Conservation (phyloP, 2,113 vertebrate species). For the Salminus brasiliensis region DNA sequence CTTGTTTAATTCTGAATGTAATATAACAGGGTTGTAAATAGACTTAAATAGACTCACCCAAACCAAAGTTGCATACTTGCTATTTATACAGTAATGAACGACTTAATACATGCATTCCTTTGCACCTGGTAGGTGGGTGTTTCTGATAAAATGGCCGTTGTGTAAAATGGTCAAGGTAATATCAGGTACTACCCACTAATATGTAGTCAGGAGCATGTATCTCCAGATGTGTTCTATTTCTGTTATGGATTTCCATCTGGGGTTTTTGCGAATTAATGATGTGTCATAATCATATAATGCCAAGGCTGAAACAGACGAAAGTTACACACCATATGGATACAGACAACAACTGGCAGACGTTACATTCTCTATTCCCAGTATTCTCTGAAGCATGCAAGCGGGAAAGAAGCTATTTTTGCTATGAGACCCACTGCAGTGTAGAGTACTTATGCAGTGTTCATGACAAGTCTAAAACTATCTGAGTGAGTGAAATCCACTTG, state of each 20-base stretch:
- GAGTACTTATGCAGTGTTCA: neutral
- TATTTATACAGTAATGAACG: no score
- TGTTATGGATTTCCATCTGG: neutral
- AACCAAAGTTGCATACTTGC: no score
- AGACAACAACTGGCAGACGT: neutral
- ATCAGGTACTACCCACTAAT: neutral
- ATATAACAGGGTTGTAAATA: neutral
- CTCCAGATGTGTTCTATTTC: neutral
- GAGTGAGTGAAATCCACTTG: neutral
- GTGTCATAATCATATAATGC: neutral
- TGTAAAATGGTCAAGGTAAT: neutral
- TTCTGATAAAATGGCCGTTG: no score
- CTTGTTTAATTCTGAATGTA: no score
- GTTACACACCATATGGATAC: neutral
- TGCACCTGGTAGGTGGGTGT: no score
- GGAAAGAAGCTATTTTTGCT: neutral
- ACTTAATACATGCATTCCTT: no score
- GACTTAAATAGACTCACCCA: neutral
- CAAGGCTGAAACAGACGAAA: neutral
- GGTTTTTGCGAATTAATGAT: neutral
- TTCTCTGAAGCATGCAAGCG: neutral
- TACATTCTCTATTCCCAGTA: neutral
- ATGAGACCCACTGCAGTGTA: neutral
- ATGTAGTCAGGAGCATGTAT: neutral
- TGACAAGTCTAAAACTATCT: neutral